Evolutionary conservation across 2,113 vertebrate genomes (phyloP).

Genomic region (Ibidorhyncha struthersii): DNA sequence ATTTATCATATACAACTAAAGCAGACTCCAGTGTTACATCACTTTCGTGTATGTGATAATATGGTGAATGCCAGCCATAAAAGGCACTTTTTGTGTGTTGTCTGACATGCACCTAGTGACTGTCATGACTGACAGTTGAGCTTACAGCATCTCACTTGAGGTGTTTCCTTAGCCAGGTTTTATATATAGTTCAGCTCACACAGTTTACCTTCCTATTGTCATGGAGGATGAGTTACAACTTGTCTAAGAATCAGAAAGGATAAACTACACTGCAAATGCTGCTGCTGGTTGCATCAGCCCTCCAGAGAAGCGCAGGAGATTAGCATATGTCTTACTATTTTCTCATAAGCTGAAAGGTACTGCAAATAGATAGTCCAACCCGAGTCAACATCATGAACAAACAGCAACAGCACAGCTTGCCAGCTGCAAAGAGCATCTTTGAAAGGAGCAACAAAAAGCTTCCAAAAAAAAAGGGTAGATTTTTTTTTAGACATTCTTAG

Average conservation of each 20-base stretch:
- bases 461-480: neutral
- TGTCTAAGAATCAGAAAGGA: neutral
- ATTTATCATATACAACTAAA: neutral
- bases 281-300: neutral
- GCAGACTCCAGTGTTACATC: neutral
- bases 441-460: neutral
- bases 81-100: neutral
- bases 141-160: neutral
- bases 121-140: no score
- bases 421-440: neutral
- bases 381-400: neutral
- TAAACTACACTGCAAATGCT: neutral
- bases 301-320: neutral
- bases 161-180: neutral
- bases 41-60: rapidly evolving
- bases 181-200: neutral
- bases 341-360: neutral
- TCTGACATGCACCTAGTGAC: neutral
- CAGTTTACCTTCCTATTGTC: neutral
- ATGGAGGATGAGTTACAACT: neutral
- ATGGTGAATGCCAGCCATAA: rapidly evolving
- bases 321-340: neutral
- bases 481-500: neutral
- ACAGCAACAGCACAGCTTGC: neutral
- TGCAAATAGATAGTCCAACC: neutral